Evolutionary conservation across 2,888 invertebrate genomes (phyloP), one percentile per base, ranked within the genome.

Genomic region (Criorhina ranunculi): DNA sequence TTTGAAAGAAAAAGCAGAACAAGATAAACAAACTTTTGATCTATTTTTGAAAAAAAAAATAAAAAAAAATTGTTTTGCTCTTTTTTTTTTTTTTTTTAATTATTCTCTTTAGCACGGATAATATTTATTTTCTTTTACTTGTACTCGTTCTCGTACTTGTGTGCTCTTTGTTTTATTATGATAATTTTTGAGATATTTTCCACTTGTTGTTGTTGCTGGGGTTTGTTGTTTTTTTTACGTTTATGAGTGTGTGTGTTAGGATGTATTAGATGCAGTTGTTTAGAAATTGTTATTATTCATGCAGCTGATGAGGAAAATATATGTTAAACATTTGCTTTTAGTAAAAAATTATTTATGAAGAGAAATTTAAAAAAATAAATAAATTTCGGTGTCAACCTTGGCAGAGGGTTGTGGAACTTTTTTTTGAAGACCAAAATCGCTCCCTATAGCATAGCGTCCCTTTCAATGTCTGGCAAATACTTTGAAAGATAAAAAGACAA

Each of bases 21-120:
- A 73, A 75, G 67, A 75, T 57, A 83, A 83, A 78, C 78, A 75
- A 83, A 75, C 73, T 78, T 83, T 81, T 78, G 60, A 83, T 78
- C 73, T 83, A 83, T 83, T 83, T 83, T 78, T 69, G 66, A 75
- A 42, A n/a, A n/a, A n/a, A n/a, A n/a, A n/a, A n/a, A n/a, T n/a
- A n/a, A n/a, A n/a, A n/a, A n/a, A n/a, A n/a, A n/a, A n/a, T n/a
- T n/a, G n/a, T n/a, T n/a, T n/a, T n/a, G n/a, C n/a, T n/a, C n/a
- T 49, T 49, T 64, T 78, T 53, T 51, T 40, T 49, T 46, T 8
- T 37, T 19, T 59, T 62, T 49, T 46, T 29, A 37, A 53, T 66
- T 70, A n/a, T 60, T 49, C 46, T 67, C 35, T 51, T 76, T 77
- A 49, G 82, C 55, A 60, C 24, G 2, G 24, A 24, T 51, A 35